phyloP scores from a whole-genome alignment of 2,113 vertebrate genomes.

The Coturnix japonica region DNA sequence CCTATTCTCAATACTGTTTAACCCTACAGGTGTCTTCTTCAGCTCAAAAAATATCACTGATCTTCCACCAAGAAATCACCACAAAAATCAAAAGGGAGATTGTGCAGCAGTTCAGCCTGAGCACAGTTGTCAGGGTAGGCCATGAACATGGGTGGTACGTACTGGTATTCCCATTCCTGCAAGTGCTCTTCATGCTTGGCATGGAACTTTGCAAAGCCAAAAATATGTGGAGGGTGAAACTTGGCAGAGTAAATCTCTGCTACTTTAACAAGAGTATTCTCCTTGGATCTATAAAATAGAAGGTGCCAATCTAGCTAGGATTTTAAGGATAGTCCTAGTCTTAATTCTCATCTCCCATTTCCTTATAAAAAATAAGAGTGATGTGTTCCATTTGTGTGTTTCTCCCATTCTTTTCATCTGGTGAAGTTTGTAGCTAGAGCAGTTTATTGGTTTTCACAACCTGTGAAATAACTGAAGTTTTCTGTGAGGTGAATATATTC shows the following conservation, averaged over 20 bases:
- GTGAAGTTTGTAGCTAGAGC: background rate
- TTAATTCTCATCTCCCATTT: background rate
- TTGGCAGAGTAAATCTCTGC: background rate
- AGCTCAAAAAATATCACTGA: background rate
- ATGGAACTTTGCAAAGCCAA: background rate
- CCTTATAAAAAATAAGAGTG: background rate
- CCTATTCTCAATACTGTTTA: background rate
- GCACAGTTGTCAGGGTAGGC: background rate
- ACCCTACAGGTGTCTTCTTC: background rate
- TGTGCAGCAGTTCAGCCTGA: background rate
- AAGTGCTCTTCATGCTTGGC: background rate
- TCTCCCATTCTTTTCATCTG: background rate
- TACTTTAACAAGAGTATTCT: background rate
- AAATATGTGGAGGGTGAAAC: background rate
- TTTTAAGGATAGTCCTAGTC: background rate
- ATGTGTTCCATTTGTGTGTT: background rate
- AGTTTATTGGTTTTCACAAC: background rate
- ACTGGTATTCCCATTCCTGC: background rate
- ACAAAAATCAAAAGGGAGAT: background rate
- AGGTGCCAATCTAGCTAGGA: background rate
- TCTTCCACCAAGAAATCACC: background rate
- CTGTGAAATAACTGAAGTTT: background rate
- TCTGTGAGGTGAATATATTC: background rate
- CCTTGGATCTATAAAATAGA: background rate
- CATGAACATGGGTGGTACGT: background rate